Evolutionary conservation across 2,888 invertebrate species (phyloP).

Genomic region (Lasioglossum leucozonium): DNA sequence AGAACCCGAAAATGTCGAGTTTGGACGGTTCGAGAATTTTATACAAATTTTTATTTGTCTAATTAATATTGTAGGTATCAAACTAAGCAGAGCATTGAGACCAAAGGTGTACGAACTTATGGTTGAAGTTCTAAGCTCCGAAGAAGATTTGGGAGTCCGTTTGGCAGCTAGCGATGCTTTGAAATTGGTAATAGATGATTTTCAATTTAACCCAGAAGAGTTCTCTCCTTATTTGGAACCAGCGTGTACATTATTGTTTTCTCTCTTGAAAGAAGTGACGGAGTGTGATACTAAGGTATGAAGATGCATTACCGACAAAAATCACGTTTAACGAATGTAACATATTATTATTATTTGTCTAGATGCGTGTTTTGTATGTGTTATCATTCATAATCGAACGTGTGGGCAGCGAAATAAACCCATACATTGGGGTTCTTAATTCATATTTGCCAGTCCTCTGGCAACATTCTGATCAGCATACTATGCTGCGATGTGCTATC

Average conservation of each 20-base stretch:
- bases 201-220: constrained; percentile 94
- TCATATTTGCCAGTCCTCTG: constrained; percentile 95
- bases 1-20: neutral
- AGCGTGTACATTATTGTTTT: constrained; percentile 92
- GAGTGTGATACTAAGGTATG: constrained; percentile 96
- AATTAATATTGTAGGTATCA: constrained; percentile 86
- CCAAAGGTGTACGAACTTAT: constrained; percentile 93
- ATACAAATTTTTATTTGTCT: too few species aligned
- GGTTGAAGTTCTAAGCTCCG: constrained; percentile 89
- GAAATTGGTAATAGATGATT: constrained; percentile 94
- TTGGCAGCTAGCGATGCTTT: constrained; percentile 94
- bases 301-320: neutral
- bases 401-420: constrained; percentile 90
- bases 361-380: constrained; percentile 96
- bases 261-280: constrained; percentile 93
- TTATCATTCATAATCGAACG: constrained; percentile 95
- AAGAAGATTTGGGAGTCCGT: constrained; percentile 95
- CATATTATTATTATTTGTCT: constrained; percentile 65
- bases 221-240: constrained; percentile 94
- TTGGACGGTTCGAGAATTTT: too few species aligned
- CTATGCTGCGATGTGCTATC: constrained; percentile 96
- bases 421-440: constrained; percentile 89
- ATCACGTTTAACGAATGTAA: constrained; percentile 8
- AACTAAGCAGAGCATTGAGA: constrained; percentile 91
- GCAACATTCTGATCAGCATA: constrained; percentile 94